Evolutionary conservation across 2,797 vertebrate genomes (phyloP), one percentile per base, ranked within the genome.

Genomic region (Hippopotamyrus pictus): DNA sequence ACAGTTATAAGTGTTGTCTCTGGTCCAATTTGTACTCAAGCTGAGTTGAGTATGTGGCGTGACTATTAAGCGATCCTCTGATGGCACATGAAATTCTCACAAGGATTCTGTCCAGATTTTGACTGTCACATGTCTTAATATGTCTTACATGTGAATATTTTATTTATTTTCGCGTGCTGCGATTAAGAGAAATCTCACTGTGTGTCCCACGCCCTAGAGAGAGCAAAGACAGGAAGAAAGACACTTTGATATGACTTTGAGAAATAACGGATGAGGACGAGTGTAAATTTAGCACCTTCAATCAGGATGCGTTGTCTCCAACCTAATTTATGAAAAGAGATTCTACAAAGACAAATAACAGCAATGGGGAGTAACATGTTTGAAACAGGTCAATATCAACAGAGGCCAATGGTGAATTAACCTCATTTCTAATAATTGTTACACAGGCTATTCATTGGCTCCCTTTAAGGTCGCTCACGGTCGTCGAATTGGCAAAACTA

Each of bases 1-100:
- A 73, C 79, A 46, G 88, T 62, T 57, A 85, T 82, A 85, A 84
- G 54, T 73, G 88, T 22, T 86, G 76, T 46, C 57, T 86, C 33
- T 53, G 46, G 25, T 86, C 85, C 57, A 51, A 73, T 37, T 22
- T 73, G 29, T 46, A 86, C n/a, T 65, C 22, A 6, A 46, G 51
- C 19, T 48, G 44, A 65, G 25, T 53, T n/a, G 46, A 50, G 29
- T 41, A 65, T 44, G 73, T 44, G 37, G 73, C 37, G 73, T 88
- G 44, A 53, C 25, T 57, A 25, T 59, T 22, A 89, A 57, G 7
- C 41, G 48, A 44, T 3, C 3, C 37, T 44, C 25, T n/a, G 37
- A 79, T 44, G 73, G 73, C 37, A n/a, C 73, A n/a, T 3, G 29
- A 17, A 33, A 33, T 33, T 33, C 29, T 12, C 4, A 73, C 11